Evolutionary conservation across 2,113 vertebrate species (phyloP).

Genomic region (Neomonachus schauinslandi): DNA sequence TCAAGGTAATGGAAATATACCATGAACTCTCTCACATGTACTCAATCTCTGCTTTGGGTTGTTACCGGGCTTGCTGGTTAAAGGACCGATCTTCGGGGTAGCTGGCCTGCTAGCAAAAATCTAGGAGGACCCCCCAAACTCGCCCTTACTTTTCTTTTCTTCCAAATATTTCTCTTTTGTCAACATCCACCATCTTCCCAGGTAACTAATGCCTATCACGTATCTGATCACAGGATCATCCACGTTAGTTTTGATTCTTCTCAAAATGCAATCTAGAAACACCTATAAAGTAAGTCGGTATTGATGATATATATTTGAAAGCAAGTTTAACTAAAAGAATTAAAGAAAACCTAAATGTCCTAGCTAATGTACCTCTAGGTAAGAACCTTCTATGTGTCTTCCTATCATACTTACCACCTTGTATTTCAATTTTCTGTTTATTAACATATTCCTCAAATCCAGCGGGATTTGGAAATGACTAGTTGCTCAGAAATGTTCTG

Average conservation of each 20-base stretch:
- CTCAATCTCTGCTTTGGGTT: neutral
- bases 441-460: neutral
- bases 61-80: neutral
- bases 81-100: neutral
- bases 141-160: neutral
- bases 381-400: neutral
- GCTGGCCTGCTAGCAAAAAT: neutral
- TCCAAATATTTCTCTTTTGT: neutral
- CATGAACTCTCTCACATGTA: neutral
- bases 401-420: neutral
- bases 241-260: neutral
- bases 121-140: too few relatives aligned
- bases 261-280: neutral
- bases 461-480: neutral
- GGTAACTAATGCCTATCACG: neutral
- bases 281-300: neutral
- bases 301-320: neutral
- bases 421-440: neutral
- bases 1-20: neutral
- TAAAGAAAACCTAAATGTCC: neutral
- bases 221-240: neutral
- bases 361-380: neutral
- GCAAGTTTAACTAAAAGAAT: neutral
- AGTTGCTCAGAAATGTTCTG: neutral
- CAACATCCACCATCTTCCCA: neutral